Conservation (phyloP, 1,140 invertebrate species). For the Nephila pilipes region DNA sequence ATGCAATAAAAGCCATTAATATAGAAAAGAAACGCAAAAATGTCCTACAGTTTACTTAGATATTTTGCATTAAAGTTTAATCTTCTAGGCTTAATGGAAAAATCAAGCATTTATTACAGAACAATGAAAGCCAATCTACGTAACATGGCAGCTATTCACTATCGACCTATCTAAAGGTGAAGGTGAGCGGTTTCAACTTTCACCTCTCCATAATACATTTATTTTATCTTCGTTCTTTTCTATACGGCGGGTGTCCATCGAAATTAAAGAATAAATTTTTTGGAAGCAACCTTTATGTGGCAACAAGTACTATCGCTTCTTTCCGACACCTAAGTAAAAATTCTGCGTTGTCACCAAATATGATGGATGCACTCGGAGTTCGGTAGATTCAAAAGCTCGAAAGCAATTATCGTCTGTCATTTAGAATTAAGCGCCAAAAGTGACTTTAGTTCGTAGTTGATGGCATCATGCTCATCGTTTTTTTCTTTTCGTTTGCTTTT, state of each 20-base stretch:
- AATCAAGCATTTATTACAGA: neutral
- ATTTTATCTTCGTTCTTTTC: neutral
- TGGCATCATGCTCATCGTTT: constrained; percentile 13
- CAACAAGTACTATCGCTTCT: neutral
- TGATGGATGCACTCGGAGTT: constrained; percentile 21
- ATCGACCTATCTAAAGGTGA: neutral
- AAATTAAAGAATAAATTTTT: constrained; percentile 6
- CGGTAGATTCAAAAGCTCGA: constrained; percentile 26
- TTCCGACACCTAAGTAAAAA: constrained; percentile 20
- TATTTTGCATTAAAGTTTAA: no score
- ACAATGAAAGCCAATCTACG: neutral
- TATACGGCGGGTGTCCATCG: neutral
- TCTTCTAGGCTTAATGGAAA: no score
- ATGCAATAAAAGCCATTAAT: no score
- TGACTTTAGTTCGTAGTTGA: constrained; percentile 12
- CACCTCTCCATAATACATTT: neutral
- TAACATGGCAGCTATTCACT: neutral
- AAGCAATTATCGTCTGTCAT: constrained; percentile 61
- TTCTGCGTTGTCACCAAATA: constrained; percentile 11
- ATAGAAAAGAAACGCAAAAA: no score
- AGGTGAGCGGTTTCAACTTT: no score
- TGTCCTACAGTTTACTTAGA: no score
- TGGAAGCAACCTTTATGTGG: neutral
- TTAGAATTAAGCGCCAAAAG: constrained; percentile 35
- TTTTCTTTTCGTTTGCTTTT: neutral